Percentiles rank a stretch among this genome's conserved stretches.
phyloP scores from a whole-genome alignment of 1,140 invertebrate genomes.

The Leptonema lineaticorne region DNA sequence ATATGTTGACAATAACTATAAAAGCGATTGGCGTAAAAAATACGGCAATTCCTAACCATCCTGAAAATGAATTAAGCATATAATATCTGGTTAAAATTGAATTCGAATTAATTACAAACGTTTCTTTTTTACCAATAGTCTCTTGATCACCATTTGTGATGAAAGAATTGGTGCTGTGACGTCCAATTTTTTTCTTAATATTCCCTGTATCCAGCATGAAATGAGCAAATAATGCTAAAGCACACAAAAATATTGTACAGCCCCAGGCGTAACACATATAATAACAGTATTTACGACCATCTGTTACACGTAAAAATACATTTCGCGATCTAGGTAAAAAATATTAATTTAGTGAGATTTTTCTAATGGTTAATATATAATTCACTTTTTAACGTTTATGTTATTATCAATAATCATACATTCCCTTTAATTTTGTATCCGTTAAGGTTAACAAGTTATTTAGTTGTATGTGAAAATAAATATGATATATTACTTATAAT shows the following conservation, averaged over 20 bases:
- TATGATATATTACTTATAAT: no score
- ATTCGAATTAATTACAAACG: no score
- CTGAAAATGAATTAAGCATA: constrained; percentile 50
- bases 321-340: constrained; percentile 69
- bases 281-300: constrained; percentile 81
- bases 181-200: constrained; percentile 49
- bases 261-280: constrained; percentile 80
- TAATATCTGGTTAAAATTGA: no score
- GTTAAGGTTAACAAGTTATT: no score
- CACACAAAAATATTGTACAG: constrained; percentile 67
- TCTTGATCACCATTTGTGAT: constrained; percentile 61
- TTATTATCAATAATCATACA: no score
- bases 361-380: no score
- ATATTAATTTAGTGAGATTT: no score
- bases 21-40: constrained; percentile 78
- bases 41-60: constrained; percentile 76
- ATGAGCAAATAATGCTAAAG: constrained; percentile 75
- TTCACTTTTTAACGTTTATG: no score
- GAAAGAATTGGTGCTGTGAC: constrained; percentile 46
- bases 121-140: constrained; percentile 57
- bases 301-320: constrained; percentile 78
- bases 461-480: no score
- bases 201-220: constrained; percentile 73
- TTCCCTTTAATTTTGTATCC: no score
- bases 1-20: constrained; percentile 73